Conservation (phyloP, 2,113 vertebrate species). For the Nothoprocta perdicaria region DNA sequence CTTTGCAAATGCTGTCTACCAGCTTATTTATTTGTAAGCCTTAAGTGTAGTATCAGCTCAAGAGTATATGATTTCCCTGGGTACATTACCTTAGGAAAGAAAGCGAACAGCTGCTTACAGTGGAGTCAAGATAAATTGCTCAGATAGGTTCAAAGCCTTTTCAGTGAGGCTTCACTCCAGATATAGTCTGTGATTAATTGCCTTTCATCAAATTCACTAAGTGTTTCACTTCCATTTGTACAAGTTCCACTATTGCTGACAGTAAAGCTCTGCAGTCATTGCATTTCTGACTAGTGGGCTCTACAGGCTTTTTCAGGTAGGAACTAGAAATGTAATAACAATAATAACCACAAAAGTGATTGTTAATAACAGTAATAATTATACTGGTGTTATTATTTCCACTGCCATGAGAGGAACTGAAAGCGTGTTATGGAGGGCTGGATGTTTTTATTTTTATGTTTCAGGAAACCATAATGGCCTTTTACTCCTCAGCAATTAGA, state of each 20-base stretch:
- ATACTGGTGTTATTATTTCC: not conserved
- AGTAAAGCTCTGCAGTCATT: not conserved
- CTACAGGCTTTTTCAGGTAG: not conserved
- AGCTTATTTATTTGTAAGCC: not conserved
- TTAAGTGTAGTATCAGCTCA: not conserved
- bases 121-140: not conserved
- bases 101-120: not conserved
- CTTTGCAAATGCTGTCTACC: not conserved
- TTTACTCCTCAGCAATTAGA: not conserved
- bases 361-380: not conserved
- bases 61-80: not conserved
- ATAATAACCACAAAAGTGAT: not conserved
- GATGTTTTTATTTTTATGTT: not conserved
- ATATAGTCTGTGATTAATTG: not conserved
- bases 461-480: not conserved
- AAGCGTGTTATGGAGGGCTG: not conserved
- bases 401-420: not conserved
- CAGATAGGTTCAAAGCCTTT: not conserved
- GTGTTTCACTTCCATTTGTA: not conserved
- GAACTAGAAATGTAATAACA: not conserved
- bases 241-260: not conserved
- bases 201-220: not conserved
- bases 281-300: not conserved
- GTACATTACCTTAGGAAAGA: not conserved
- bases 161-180: not conserved